Base-by-base conservation (phyloP, 2,113 vertebrate species). In the Podarcis cretensis region DNA sequence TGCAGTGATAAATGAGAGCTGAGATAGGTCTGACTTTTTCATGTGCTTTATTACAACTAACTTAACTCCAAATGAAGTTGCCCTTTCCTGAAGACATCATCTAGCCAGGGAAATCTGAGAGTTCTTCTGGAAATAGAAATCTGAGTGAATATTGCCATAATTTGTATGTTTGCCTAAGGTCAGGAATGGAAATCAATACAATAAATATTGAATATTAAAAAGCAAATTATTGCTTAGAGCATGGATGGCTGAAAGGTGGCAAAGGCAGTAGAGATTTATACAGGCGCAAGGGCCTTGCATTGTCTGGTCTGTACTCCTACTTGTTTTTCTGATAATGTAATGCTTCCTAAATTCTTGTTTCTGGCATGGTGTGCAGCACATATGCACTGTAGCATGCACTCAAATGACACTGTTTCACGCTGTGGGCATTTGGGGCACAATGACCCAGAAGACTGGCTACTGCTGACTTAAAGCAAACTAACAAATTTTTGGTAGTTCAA, bases 201-300 rank as follows among this genome's bases (percentile, higher is more conserved):
- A 63, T 63, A 63, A 65, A 18, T 7, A 74, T 32, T 57, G 18
- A 87, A 73, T 10, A 14, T 90, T 35, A 63, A 69, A 43, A 87
- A 88, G 1, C 2, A 59, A 85, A 25, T 30, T 73, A 80, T 4
- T 10, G n/a, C 90, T 89, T 91, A 87, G 79, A 84, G 27, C 32
- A 78, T 74, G 86, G 90, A 93, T 87, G 48, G 65, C 20, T 69
- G 37, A 71, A 14, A 54, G 30, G 3, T n/a, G 40, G 13, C 14
- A 77, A 27, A 78, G 14, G 8, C 27, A 37, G 71, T 23, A 66
- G n/a, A 81, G 65, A n/a, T 35, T 79, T 68, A 79, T 78, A 71
- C 30, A 32, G 40, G n/a, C 5, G 7, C n/a, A 65, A 9, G 25
- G 32, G 43, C 6, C 48, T 87, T 71, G 40, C 14, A 69, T 13